These are phyloP conservation scores for Pedetes capensis DNA, from an alignment of 2,113 vertebrate species.

Conservation along the genomic window DNA sequence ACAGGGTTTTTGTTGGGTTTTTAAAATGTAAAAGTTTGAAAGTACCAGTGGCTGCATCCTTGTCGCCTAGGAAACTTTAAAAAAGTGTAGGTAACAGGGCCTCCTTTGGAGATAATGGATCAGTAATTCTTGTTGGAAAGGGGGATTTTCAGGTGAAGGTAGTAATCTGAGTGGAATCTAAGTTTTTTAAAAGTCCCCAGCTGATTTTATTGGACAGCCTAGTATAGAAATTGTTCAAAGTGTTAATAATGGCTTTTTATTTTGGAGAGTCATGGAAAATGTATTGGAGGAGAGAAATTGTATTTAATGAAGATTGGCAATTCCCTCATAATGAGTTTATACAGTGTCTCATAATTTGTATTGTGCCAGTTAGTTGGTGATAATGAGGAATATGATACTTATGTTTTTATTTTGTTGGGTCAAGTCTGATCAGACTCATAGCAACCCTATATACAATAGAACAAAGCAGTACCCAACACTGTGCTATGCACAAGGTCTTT, in stretches of 20 bases:
- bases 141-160: not conserved
- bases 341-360: not conserved
- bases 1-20: conserved; percentile 4
- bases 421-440: too few relatives aligned
- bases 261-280: not conserved
- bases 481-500: too few relatives aligned
- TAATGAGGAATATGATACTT: not conserved
- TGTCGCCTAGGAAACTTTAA: not conserved
- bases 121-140: not conserved
- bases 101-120: not conserved
- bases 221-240: not conserved
- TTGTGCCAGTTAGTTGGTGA: not conserved
- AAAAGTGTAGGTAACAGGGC: not conserved
- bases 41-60: not conserved
- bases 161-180: not conserved
- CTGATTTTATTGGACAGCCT: not conserved
- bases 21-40: conserved; percentile 12
- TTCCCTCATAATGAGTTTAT: not conserved
- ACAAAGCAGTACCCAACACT: too few relatives aligned
- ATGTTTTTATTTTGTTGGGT: too few relatives aligned
- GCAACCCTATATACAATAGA: too few relatives aligned
- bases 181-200: not conserved
- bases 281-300: not conserved
- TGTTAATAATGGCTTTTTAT: not conserved
- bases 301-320: not conserved